phyloP scores from a whole-genome alignment of 2,113 vertebrate species.

The Xenopus borealis region DNA sequence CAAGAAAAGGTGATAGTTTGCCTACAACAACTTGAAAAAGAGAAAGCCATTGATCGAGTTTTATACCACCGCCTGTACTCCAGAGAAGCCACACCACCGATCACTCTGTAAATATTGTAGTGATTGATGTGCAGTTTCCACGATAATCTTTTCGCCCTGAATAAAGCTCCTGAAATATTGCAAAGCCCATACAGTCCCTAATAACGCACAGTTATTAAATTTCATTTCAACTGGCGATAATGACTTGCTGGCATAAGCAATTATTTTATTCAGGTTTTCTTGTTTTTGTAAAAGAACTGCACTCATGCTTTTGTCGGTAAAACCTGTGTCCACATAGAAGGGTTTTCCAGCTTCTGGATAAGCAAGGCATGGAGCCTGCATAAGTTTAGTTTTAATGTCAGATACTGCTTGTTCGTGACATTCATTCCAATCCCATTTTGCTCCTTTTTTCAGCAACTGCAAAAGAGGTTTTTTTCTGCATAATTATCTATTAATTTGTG shows the following conservation, averaged over 20 bases:
- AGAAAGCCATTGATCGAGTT: too few species aligned
- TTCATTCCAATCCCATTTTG: neutral
- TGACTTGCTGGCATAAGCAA: too few species aligned
- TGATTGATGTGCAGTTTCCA: neutral
- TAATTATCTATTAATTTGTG: neutral
- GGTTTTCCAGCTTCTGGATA: neutral
- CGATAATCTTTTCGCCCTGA: neutral
- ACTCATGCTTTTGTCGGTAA: neutral
- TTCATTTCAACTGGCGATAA: constrained; percentile 1
- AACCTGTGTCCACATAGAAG: neutral
- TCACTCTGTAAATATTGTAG: neutral
- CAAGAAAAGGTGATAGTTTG: too few species aligned
- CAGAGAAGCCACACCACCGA: too few species aligned
- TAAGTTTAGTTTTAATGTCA: neutral
- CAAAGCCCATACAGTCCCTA: neutral
- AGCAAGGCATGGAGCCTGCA: neutral
- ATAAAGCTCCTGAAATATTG: constrained; percentile 1
- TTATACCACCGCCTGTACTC: too few species aligned
- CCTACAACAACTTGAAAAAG: too few species aligned
- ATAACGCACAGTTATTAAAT: neutral
- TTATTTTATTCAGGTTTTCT: neutral
- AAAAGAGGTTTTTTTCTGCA: neutral
- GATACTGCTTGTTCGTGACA: too few species aligned
- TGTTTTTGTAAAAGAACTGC: constrained; percentile 1
- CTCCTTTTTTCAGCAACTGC: neutral